Percentiles rank a stretch among this genome's conserved stretches.
phyloP scores from a whole-genome alignment of 2,888 invertebrate species.

The Norana najaformis region DNA sequence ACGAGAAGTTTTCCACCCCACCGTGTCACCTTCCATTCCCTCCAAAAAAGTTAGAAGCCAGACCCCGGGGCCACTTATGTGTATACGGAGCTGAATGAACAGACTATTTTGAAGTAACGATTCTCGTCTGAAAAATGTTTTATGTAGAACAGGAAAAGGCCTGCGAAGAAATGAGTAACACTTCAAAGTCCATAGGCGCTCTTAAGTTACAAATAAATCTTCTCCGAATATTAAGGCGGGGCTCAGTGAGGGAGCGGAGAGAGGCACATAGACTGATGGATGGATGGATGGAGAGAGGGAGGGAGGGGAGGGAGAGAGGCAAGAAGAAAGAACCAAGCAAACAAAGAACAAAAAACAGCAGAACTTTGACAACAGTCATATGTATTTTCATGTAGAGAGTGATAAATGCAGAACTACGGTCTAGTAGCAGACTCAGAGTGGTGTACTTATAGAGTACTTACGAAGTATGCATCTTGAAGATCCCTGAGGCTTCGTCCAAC shows the following conservation, averaged over 20 bases:
- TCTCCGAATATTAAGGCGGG: too few relatives aligned
- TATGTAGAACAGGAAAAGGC: background rate
- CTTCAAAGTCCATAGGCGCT: background rate
- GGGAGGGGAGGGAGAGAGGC: too few relatives aligned
- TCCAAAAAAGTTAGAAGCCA: background rate
- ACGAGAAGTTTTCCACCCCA: background rate
- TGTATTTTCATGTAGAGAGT: too few relatives aligned
- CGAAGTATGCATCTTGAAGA: constrained; percentile 79
- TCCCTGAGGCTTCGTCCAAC: constrained; percentile 77
- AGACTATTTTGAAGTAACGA: background rate
- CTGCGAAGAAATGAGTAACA: background rate
- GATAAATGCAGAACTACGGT: too few relatives aligned
- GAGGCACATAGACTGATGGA: too few relatives aligned
- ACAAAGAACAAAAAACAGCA: too few relatives aligned
- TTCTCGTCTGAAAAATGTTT: background rate
- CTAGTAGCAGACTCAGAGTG: too few relatives aligned
- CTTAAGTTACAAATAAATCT: background rate
- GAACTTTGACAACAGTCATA: too few relatives aligned
- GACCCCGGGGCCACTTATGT: too few relatives aligned
- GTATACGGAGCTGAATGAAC: background rate
- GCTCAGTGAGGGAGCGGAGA: too few relatives aligned
- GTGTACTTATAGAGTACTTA: constrained; percentile 67
- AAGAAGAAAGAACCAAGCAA: too few relatives aligned
- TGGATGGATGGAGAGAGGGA: too few relatives aligned
- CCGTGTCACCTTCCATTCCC: background rate